These are phyloP conservation scores for Elachura formosa DNA, from an alignment of 2,113 vertebrate genomes.

Conservation along the genomic window DNA sequence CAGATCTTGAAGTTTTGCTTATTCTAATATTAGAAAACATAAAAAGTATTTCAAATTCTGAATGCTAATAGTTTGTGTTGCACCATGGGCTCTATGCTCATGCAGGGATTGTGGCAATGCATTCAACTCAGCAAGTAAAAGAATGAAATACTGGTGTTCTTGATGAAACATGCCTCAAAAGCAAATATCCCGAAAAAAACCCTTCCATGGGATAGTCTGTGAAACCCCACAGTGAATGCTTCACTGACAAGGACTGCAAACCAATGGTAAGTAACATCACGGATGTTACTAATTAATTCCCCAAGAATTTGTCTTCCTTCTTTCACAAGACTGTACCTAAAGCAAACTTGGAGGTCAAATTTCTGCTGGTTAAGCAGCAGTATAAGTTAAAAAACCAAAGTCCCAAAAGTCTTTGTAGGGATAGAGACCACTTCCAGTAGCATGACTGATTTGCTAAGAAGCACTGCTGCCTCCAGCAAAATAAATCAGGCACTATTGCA, in stretches of 20 bases:
- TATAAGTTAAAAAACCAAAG: neutral
- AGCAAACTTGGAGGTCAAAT: neutral
- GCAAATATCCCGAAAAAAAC: neutral
- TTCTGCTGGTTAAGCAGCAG: neutral
- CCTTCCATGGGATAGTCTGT: fast-evolving
- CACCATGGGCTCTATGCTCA: neutral
- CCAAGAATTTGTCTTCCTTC: neutral
- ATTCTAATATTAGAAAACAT: neutral
- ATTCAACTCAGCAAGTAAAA: neutral
- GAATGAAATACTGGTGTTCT: neutral
- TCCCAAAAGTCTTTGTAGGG: neutral
- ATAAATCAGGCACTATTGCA: neutral
- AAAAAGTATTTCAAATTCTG: neutral
- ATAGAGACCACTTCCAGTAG: neutral
- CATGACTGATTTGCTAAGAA: neutral
- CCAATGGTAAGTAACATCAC: fast-evolving
- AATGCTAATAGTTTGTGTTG: neutral
- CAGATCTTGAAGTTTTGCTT: neutral
- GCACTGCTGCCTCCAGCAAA: neutral
- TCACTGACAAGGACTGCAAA: neutral
- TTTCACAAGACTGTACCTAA: fast-evolving
- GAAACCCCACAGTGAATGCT: neutral
- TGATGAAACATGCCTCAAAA: neutral
- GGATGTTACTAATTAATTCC: neutral
- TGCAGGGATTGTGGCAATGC: neutral